Conservation (phyloP, 2,888 invertebrate species). For the Lepidochitona cinerea region DNA sequence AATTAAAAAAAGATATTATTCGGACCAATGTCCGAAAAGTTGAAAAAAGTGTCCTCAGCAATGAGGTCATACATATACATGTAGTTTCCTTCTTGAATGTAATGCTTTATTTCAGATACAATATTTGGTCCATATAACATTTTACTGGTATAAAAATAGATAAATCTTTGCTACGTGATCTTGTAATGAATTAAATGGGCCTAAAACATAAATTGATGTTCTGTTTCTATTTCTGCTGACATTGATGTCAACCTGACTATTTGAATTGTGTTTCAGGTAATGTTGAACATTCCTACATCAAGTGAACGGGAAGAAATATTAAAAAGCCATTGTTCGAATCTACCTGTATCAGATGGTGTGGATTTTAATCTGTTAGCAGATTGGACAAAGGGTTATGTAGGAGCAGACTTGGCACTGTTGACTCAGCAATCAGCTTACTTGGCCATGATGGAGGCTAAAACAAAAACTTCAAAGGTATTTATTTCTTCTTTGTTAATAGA, state of each 20-base stretch:
- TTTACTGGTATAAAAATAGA: too few species aligned
- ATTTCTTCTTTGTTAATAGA: not conserved
- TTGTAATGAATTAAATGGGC: too few species aligned
- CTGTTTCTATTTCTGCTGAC: too few species aligned
- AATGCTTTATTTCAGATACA: too few species aligned
- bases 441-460: conserved; percentile 28
- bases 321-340: conserved; percentile 44
- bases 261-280: conserved; percentile 67
- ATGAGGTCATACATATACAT: too few species aligned
- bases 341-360: conserved; percentile 42
- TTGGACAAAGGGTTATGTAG: conserved; percentile 76
- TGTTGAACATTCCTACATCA: conserved; percentile 73
- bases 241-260: not conserved
- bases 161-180: too few species aligned
- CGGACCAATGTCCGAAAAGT: too few species aligned
- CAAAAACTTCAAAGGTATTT: not conserved
- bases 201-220: too few species aligned
- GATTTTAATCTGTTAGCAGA: conserved; percentile 66
- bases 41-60: too few species aligned
- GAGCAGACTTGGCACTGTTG: conserved; percentile 74
- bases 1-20: too few species aligned
- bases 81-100: too few species aligned
- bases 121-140: too few species aligned
- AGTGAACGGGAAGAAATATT: conserved; percentile 72
- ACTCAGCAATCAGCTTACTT: conserved; percentile 64